Conservation (phyloP, 2,113 vertebrate species). For the Nyctibius bracteatus region DNA sequence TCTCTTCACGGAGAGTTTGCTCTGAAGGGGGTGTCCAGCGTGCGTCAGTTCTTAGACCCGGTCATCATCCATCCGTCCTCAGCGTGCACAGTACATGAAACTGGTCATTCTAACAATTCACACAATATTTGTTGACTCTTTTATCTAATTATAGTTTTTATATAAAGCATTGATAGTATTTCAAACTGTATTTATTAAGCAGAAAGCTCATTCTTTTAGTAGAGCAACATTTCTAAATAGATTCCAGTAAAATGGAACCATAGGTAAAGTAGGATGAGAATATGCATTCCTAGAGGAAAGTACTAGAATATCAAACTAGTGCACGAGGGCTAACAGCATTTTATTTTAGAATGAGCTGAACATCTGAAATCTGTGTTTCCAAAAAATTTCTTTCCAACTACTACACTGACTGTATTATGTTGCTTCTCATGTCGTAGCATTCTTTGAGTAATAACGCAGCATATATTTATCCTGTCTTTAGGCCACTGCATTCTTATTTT, state of each 20-base stretch:
- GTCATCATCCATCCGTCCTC: not conserved
- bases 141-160: not conserved
- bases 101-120: not conserved
- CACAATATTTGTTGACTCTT: not conserved
- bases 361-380: not conserved
- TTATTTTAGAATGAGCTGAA: not conserved
- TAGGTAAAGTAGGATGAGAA: not conserved
- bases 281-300: not conserved
- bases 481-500: not conserved
- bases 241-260: not conserved
- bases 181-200: not conserved
- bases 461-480: not conserved
- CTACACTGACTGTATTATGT: not conserved
- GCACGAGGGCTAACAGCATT: not conserved
- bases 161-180: not conserved
- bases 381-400: not conserved
- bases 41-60: not conserved
- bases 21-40: rapidly evolving
- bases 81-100: not conserved
- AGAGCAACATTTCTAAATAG: not conserved
- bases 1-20: not conserved
- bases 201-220: not conserved
- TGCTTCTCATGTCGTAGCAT: not conserved
- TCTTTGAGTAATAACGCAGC: not conserved
- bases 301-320: not conserved